Conservation (phyloP, 1,140 invertebrate genomes). For the Calosoma granatense region DNA sequence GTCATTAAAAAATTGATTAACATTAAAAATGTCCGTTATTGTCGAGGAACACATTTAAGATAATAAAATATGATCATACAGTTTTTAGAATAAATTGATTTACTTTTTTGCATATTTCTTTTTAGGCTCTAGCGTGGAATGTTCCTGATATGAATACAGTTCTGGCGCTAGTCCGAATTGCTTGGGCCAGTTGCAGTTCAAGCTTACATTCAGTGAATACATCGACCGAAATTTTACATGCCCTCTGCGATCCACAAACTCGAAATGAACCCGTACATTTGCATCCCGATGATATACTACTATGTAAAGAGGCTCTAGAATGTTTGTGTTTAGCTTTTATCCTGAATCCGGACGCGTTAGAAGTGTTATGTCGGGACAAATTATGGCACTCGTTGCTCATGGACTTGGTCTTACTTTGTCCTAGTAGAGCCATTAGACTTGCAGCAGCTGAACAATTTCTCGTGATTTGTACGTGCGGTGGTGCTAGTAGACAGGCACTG, state of each 20-base stretch:
- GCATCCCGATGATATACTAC: slow-evolving; percentile 45
- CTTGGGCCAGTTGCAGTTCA: slow-evolving; percentile 67
- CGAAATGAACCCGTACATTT: slow-evolving; percentile 37
- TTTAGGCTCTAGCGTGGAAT: slow-evolving; percentile 51
- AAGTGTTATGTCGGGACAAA: slow-evolving; percentile 58
- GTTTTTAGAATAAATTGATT: no score
- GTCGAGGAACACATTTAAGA: no score
- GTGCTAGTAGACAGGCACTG: slow-evolving; percentile 46
- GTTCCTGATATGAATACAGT: slow-evolving; percentile 57
- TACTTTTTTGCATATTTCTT: no score
- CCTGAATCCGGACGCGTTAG: slow-evolving; percentile 70
- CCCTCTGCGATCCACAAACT: slow-evolving; percentile 37
- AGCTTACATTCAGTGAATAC: slow-evolving; percentile 56
- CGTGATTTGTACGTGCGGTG: slow-evolving; percentile 59
- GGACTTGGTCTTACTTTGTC: slow-evolving; percentile 75
- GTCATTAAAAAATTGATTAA: no score
- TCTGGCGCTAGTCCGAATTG: slow-evolving; percentile 59
- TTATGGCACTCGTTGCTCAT: slow-evolving; percentile 82
- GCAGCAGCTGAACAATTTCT: slow-evolving; percentile 75
- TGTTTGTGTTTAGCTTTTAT: slow-evolving; percentile 81
- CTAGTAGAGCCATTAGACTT: slow-evolving; percentile 56
- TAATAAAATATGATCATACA: no score
- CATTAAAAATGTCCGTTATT: no score
- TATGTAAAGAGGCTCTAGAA: slow-evolving; percentile 88
- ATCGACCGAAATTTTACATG: slow-evolving; percentile 54